Evolutionary conservation across 2,113 vertebrate species (phyloP).

Genomic region (Dromaius novaehollandiae): DNA sequence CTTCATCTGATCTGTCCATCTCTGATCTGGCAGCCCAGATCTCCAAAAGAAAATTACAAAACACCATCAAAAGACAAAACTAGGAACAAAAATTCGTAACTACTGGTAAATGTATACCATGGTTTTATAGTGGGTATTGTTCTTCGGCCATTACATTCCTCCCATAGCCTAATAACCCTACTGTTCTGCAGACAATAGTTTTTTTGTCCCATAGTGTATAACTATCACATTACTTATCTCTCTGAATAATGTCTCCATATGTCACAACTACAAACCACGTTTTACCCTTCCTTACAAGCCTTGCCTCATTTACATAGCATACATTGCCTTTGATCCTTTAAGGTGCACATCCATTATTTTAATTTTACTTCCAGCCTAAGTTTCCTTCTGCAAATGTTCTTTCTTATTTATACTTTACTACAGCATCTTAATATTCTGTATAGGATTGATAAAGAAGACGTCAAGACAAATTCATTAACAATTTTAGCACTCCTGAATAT

Average conservation of each 20-base stretch:
- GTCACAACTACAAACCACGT: no score
- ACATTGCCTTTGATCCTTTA: no score
- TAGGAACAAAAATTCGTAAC: background rate
- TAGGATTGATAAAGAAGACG: background rate
- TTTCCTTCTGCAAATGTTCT: background rate
- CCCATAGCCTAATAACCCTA: no score
- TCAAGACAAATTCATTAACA: background rate
- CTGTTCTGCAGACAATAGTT: no score
- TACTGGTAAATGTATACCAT: rapidly evolving
- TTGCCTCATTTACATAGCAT: no score
- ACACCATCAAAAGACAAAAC: background rate
- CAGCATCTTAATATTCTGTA: background rate
- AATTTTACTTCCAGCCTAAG: background rate
- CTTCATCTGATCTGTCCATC: background rate
- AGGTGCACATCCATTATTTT: no score
- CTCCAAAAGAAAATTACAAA: background rate
- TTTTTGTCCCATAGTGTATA: no score
- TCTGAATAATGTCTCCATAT: no score
- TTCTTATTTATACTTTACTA: background rate
- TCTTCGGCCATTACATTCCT: no score
- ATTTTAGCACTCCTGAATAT: slow-evolving; percentile 22
- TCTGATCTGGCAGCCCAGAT: background rate
- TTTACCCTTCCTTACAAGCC: no score
- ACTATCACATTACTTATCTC: no score
- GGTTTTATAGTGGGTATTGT: background rate